Percentiles rank a stretch among this genome's conserved stretches.
Conservation (phyloP, 2,888 invertebrate genomes). For the Drosophila multiciliata region DNA sequence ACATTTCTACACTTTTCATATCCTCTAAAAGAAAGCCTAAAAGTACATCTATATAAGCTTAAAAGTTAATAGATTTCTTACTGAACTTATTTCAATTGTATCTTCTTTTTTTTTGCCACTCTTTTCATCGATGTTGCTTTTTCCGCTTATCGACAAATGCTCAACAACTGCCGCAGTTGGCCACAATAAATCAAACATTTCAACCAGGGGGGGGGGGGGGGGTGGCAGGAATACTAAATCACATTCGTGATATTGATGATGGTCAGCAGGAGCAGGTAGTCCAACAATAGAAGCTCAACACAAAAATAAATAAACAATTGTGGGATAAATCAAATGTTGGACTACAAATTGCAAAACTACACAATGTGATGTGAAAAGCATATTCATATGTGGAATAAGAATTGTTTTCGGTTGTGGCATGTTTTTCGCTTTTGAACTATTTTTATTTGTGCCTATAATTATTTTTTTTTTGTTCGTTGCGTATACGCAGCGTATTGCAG, state of each 20-base stretch:
- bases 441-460: neutral
- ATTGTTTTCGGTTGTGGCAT: neutral
- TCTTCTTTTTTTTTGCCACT: neutral
- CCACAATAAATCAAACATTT: constrained; percentile 70
- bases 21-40: neutral
- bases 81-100: neutral
- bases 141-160: constrained; percentile 34
- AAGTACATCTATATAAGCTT: neutral
- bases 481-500: constrained; percentile 57
- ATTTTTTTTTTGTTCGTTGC: constrained; percentile 27
- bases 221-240: constrained; percentile 49
- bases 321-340: constrained; percentile 9
- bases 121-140: constrained; percentile 12
- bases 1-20: neutral
- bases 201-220: constrained; percentile 36
- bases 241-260: constrained; percentile 34
- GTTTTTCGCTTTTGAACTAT: constrained; percentile 17
- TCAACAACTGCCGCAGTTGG: constrained; percentile 26
- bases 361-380: constrained; percentile 21
- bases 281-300: neutral
- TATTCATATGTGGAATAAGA: constrained; percentile 10
- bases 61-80: neutral
- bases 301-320: constrained; percentile 14
- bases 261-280: constrained; percentile 33
- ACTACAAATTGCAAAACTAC: constrained; percentile 31